A percentile compares a stretch with the other conserved stretches of the same genome.
These are phyloP conservation scores for Brienomyrus longianalis DNA, from an alignment of 2,113 vertebrate species.

Conservation along the genomic window DNA sequence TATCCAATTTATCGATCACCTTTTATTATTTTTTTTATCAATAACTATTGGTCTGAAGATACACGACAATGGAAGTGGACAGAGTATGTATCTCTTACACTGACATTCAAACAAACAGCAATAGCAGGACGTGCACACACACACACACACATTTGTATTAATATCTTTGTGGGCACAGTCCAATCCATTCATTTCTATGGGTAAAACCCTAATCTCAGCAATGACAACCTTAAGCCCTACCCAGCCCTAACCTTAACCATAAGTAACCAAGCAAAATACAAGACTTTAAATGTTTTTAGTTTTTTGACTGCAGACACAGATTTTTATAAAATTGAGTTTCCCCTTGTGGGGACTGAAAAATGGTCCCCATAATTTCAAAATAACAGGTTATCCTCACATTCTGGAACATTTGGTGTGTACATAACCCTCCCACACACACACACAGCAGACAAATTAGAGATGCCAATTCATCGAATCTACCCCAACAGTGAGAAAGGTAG, in stretches of 20 bases:
- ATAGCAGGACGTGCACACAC: background rate
- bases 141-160: background rate
- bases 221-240: background rate
- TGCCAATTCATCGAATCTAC: no score
- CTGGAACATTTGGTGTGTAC: no score
- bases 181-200: background rate
- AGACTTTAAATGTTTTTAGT: background rate
- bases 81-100: background rate
- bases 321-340: no score
- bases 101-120: background rate
- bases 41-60: background rate
- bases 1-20: background rate
- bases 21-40: background rate
- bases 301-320: no score
- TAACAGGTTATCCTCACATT: no score
- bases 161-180: background rate
- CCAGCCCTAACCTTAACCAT: background rate
- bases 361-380: no score
- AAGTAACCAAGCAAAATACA: background rate
- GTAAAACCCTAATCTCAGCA: background rate
- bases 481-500: no score
- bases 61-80: background rate
- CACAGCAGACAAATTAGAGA: no score
- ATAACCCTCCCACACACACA: no score
- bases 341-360: no score